Evolutionary conservation across 2,888 invertebrate species (phyloP).

Genomic region (Parnassius glacialis): DNA sequence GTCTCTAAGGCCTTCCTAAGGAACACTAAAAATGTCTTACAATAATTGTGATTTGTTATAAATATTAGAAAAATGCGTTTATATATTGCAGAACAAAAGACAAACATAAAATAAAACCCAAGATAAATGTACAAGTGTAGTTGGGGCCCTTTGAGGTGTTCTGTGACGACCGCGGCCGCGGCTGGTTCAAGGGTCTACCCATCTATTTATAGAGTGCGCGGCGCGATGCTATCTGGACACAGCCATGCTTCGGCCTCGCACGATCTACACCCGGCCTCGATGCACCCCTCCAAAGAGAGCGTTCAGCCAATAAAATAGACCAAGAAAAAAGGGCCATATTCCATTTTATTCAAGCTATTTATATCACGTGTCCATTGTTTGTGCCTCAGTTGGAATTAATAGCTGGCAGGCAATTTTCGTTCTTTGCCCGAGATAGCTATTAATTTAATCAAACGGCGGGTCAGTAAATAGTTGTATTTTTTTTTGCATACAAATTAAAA

Average conservation of each 20-base stretch:
- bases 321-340: constrained; percentile 65
- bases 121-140: constrained; percentile 42
- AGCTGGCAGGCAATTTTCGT: constrained; percentile 59
- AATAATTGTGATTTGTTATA: too few relatives aligned
- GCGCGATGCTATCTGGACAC: constrained; percentile 70
- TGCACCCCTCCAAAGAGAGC: constrained; percentile 69
- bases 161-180: constrained; percentile 64
- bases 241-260: constrained; percentile 58
- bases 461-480: constrained; percentile 38
- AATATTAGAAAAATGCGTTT: too few relatives aligned
- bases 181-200: constrained; percentile 76
- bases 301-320: constrained; percentile 70
- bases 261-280: constrained; percentile 68
- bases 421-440: constrained; percentile 49
- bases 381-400: constrained; percentile 64
- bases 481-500: constrained; percentile 44
- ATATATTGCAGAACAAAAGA: constrained; percentile 9
- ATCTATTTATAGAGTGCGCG: constrained; percentile 74
- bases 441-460: constrained; percentile 57
- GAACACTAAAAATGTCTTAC: too few relatives aligned
- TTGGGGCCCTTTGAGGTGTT: constrained; percentile 50
- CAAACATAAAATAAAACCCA: constrained; percentile 26
- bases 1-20: too few relatives aligned
- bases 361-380: constrained; percentile 76
- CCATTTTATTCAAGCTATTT: constrained; percentile 73